Conservation (phyloP, 2,797 vertebrate genomes). For the Myripristis murdjan region DNA sequence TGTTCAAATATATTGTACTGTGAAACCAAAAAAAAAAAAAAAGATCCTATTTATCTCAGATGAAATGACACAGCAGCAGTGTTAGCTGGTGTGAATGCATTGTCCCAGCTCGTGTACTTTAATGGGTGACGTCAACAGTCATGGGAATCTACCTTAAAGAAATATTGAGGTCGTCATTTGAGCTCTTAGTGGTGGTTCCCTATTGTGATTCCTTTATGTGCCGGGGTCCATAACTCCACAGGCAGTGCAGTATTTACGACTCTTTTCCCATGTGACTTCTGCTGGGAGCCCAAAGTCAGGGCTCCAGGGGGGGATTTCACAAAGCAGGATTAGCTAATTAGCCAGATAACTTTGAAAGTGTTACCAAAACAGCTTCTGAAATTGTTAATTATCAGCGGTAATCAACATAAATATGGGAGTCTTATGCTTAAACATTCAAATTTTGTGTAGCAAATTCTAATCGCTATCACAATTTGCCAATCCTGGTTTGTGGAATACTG, state of each 20-base stretch:
- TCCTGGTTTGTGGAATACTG: too few relatives aligned
- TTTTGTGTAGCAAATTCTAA: too few relatives aligned
- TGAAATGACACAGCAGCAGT: constrained; percentile 31
- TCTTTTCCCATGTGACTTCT: constrained; percentile 45
- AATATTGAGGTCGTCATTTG: constrained; percentile 55
- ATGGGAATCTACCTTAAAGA: constrained; percentile 39
- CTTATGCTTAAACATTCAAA: too few relatives aligned
- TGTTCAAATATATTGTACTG: background rate
- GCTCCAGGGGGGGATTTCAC: constrained; percentile 3
- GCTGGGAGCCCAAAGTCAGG: background rate
- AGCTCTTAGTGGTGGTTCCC: constrained; percentile 51
- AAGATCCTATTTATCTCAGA: constrained; percentile 31
- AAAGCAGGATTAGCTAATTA: too few relatives aligned
- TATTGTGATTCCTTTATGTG: constrained; percentile 61
- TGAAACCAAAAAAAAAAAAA: constrained; percentile 13
- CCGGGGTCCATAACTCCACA: constrained; percentile 50
- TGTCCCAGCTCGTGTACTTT: constrained; percentile 30
- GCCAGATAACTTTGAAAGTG: too few relatives aligned
- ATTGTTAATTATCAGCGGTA: too few relatives aligned
- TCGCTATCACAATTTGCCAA: too few relatives aligned
- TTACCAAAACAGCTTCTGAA: too few relatives aligned
- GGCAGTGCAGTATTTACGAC: constrained; percentile 62
- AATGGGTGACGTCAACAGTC: constrained; percentile 18
- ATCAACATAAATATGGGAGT: too few relatives aligned
- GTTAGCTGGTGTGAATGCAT: constrained; percentile 16